phyloP scores from a whole-genome alignment of 2,797 vertebrate species.

The Phoebastria nigripes region DNA sequence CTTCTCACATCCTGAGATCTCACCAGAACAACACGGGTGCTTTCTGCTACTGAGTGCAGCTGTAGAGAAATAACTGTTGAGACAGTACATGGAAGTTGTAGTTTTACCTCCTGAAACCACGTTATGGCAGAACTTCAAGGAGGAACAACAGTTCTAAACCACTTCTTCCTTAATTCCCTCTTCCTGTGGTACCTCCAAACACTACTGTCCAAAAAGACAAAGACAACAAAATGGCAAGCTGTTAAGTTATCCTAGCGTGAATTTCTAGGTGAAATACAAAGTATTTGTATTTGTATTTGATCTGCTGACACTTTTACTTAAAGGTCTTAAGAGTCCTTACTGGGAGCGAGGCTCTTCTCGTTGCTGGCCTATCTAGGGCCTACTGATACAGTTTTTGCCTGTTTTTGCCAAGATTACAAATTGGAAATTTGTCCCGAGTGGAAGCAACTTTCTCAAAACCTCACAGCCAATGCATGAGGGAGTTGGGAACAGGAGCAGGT shows the following conservation, averaged over 20 bases:
- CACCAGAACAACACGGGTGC: neutral
- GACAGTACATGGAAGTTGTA: neutral
- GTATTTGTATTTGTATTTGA: neutral
- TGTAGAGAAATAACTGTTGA: neutral
- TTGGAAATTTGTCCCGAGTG: neutral
- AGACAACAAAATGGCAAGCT: neutral
- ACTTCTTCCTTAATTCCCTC: neutral
- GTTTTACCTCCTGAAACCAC: neutral
- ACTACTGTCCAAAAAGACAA: neutral
- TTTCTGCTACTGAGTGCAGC: neutral
- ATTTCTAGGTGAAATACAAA: neutral
- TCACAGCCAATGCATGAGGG: neutral
- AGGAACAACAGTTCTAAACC: neutral
- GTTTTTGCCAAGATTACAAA: neutral
- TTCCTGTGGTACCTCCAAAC: neutral
- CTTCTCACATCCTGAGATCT: neutral
- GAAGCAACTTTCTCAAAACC: neutral
- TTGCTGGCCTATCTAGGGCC: neutral
- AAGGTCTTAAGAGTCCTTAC: neutral
- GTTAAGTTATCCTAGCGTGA: neutral
- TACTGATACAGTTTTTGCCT: neutral
- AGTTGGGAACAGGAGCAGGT: neutral
- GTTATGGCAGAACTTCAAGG: neutral
- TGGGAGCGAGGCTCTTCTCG: neutral
- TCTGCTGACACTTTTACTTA: neutral